These are phyloP conservation scores for Polyergus mexicanus DNA, from an alignment of 1,140 invertebrate species.

Conservation along the genomic window DNA sequence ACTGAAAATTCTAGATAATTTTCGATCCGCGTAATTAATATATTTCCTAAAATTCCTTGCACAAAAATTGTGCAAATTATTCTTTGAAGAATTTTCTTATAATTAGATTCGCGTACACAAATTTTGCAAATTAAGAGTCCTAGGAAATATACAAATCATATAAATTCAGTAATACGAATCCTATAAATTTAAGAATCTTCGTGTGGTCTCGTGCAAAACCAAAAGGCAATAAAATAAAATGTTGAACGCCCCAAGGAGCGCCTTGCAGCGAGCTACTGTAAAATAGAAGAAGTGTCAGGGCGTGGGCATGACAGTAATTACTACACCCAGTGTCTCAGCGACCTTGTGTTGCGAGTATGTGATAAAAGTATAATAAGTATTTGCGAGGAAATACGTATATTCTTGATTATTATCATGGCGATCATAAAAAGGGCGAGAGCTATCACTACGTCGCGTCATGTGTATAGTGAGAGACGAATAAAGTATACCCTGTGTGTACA, in stretches of 20 bases:
- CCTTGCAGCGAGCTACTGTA: constrained; percentile 67
- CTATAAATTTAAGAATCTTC: constrained; percentile 20
- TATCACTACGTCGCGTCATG: constrained; percentile 4
- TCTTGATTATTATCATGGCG: constrained; percentile 6
- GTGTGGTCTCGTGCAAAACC: constrained; percentile 54
- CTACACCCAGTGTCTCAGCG: constrained; percentile 86
- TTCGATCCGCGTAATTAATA: constrained; percentile 29
- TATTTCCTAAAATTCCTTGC: constrained; percentile 6
- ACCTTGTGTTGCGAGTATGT: constrained; percentile 79
- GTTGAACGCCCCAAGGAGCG: constrained; percentile 58
- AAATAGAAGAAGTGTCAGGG: constrained; percentile 81
- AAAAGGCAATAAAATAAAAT: constrained; percentile 44
- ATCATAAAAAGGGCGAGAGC: neutral
- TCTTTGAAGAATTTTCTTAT: neutral
- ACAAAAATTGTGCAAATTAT: neutral
- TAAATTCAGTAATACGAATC: constrained; percentile 28
- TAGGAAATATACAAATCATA: constrained; percentile 33
- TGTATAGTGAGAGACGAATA: neutral
- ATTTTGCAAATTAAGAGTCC: neutral
- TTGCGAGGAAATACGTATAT: constrained; percentile 23
- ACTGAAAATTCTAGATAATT: constrained; percentile 20
- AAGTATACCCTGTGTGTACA: neutral
- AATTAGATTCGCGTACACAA: neutral
- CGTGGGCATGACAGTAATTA: constrained; percentile 84
- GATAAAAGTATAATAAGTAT: constrained; percentile 41